These are phyloP conservation scores for Hepsetus odoe DNA, from an alignment of 2,113 vertebrate species.

Conservation along the genomic window DNA sequence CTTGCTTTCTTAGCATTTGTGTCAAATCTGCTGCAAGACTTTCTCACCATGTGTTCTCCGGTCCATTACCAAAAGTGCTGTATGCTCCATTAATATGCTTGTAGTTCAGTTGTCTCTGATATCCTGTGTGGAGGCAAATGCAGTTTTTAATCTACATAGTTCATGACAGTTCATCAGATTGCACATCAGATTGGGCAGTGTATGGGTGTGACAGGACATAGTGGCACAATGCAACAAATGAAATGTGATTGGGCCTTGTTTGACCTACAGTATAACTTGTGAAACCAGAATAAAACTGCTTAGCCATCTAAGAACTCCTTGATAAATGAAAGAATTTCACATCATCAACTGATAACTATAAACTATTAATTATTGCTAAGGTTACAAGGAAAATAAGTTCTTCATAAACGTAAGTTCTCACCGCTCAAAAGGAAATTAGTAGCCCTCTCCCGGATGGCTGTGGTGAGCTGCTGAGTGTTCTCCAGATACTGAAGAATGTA, in stretches of 20 bases:
- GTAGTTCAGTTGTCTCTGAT: slow-evolving; percentile 86
- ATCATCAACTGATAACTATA: too few relatives aligned
- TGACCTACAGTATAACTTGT: too few relatives aligned
- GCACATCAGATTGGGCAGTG: too few relatives aligned
- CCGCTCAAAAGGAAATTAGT: slow-evolving; percentile 49
- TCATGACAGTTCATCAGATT: background rate
- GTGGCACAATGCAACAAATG: too few relatives aligned
- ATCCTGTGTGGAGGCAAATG: slow-evolving; percentile 70
- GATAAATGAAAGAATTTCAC: too few relatives aligned
- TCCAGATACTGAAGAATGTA: slow-evolving; percentile 79
- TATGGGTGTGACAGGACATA: too few relatives aligned
- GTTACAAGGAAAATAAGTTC: too few relatives aligned
- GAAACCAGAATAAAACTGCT: too few relatives aligned
- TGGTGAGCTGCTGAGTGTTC: slow-evolving; percentile 66
- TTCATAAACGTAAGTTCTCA: slow-evolving; percentile 2
- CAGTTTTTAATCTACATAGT: background rate
- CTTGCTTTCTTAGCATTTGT: background rate
- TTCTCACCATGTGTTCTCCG: slow-evolving; percentile 86
- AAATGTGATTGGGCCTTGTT: too few relatives aligned
- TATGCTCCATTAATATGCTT: slow-evolving; percentile 79
- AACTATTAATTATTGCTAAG: too few relatives aligned
- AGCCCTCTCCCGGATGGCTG: slow-evolving; percentile 49
- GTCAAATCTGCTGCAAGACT: background rate
- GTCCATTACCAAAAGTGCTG: slow-evolving; percentile 82
- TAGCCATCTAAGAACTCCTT: too few relatives aligned